phyloP scores from a whole-genome alignment of 2,113 vertebrate genomes.

The Glaucidium brasilianum region DNA sequence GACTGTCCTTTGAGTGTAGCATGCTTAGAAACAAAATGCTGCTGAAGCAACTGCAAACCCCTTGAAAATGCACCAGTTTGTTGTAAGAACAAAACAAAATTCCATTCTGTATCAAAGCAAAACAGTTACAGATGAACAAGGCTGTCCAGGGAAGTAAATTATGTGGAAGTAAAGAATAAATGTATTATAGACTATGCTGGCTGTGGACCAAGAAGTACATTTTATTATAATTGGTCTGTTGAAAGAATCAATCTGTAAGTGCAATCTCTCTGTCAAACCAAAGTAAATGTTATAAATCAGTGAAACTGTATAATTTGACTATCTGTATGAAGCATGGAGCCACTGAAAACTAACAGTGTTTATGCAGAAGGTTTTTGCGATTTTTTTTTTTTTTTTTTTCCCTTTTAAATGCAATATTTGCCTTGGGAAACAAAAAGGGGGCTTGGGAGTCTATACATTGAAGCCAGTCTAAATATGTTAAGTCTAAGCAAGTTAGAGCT shows the following conservation, averaged over 20 bases:
- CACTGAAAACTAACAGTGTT: background rate
- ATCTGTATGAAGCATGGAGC: background rate
- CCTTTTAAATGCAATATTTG: background rate
- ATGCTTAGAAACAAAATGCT: background rate
- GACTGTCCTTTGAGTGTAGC: background rate
- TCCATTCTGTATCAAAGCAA: background rate
- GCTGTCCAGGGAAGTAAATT: background rate
- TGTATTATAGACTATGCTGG: background rate
- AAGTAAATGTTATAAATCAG: slow-evolving; percentile 16
- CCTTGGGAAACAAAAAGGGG: background rate
- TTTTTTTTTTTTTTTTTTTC: background rate
- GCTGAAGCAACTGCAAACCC: background rate
- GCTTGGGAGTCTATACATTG: background rate
- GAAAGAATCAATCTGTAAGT: background rate
- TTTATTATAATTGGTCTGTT: slow-evolving; percentile 13
- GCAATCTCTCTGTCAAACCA: background rate
- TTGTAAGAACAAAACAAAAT: background rate
- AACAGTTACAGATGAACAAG: slow-evolving; percentile 8
- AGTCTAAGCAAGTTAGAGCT: background rate
- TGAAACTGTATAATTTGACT: background rate
- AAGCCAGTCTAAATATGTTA: background rate
- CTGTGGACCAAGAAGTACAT: slow-evolving; percentile 5
- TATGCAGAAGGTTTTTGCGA: background rate
- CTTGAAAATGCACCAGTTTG: background rate
- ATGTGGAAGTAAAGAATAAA: background rate